Conservation (phyloP, 2,113 vertebrate species). For the Microcebus jonahi region DNA sequence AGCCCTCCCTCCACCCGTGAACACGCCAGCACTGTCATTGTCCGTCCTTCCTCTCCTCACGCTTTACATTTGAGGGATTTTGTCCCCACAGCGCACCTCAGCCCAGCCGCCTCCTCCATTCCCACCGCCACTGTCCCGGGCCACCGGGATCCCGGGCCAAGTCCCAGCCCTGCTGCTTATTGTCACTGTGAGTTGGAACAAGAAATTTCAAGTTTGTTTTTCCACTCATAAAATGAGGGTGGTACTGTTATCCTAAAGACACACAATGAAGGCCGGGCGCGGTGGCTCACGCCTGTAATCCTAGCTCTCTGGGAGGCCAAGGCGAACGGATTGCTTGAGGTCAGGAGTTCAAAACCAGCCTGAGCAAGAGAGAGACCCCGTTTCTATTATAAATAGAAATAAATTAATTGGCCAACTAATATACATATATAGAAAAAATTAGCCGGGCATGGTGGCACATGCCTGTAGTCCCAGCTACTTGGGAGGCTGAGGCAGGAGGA, state of each 20-base stretch:
- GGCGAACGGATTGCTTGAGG: too few species aligned
- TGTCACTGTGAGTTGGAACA: not conserved
- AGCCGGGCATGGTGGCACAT: too few species aligned
- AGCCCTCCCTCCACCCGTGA: not conserved
- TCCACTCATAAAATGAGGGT: not conserved
- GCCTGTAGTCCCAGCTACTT: too few species aligned
- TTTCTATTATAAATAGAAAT: too few species aligned
- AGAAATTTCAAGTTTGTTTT: not conserved
- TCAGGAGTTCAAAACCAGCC: too few species aligned
- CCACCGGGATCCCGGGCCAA: not conserved
- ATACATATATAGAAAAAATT: too few species aligned
- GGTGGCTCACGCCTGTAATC: too few species aligned
- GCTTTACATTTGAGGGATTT: not conserved
- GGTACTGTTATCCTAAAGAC: not conserved
- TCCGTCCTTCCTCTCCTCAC: not conserved
- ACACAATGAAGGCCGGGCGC: too few species aligned
- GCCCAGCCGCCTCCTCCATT: not conserved
- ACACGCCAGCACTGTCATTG: not conserved
- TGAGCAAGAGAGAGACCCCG: too few species aligned
- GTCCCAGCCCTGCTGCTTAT: not conserved
- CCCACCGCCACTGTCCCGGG: not conserved
- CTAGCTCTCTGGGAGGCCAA: too few species aligned
- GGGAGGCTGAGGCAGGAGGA: too few species aligned
- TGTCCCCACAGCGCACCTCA: not conserved
- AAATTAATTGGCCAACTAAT: too few species aligned